Evolutionary conservation across 2,113 vertebrate species (phyloP), one percentile per base, ranked within the genome.

Genomic region (Pollachius pollachius): DNA sequence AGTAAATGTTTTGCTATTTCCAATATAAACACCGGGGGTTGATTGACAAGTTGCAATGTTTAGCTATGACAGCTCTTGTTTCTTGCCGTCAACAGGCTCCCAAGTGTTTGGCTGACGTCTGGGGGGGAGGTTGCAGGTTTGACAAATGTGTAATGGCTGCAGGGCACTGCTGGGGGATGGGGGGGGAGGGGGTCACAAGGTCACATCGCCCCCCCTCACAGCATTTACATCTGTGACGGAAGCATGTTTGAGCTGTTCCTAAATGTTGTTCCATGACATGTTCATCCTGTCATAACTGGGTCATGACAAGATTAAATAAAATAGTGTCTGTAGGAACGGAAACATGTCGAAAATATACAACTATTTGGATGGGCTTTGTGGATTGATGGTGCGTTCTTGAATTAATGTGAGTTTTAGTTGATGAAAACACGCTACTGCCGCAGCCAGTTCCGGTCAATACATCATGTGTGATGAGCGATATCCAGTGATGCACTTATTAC

Each of bases 1-100:
- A 19, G 60, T 27, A 60, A 57, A 6, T 57, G 54, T 57, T 57
- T 57, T n/a, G 78, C 65, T 68, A 74, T 75, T 85, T 84, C 68
- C 62, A 66, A 78, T 80, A 77, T 85, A 85, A 85, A 85, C 81
- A 84, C 77, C 65, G 60, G 18, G 63, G 48, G 63, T 58, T 85
- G 88, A 91, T 73, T 89, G 89, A 71, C 89, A 84, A 74, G 77
- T 82, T 80, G 79, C 34, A 79, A 81, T 89, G 82, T 89, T 83
- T 65, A 64, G 52, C 19, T 74, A 76, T 88, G 88, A 87, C 89
- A 88, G 81, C 80, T 75, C 76, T 68, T 87, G 81, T 89, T 87
- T 86, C 82, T 85, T 83, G 69, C 65, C 73, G 75, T 81, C 71
- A 73, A 82, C 81, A 52, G 80, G 80, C 85, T 13, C 78, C 84